phyloP scores from a whole-genome alignment of 1,140 invertebrate species.

The Heliconius eleuchia region DNA sequence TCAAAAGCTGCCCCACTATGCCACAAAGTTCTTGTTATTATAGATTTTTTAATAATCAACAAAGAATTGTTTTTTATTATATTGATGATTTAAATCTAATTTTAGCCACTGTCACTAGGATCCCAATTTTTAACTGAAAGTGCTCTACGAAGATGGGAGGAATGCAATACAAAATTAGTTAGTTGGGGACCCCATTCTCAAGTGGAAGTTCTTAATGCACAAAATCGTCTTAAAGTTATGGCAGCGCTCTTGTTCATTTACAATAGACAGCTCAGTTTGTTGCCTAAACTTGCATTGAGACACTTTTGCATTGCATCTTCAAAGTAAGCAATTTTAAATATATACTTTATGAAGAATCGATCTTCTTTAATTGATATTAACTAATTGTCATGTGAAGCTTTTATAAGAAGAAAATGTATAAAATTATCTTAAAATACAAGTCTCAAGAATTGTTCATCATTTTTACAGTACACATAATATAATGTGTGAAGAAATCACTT shows the following conservation, averaged over 20 bases:
- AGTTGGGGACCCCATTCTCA: conserved; percentile 93
- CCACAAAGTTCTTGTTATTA: no score
- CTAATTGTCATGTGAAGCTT: no score
- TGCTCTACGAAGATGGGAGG: conserved; percentile 90
- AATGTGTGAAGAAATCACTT: no score
- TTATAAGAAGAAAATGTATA: no score
- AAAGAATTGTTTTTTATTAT: background rate
- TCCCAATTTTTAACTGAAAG: conserved; percentile 89
- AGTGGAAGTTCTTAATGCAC: conserved; percentile 91
- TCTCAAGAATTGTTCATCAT: no score
- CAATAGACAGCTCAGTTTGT: conserved; percentile 90
- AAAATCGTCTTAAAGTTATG: conserved; percentile 92
- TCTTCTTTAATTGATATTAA: background rate
- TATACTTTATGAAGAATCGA: background rate
- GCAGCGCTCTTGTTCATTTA: conserved; percentile 93
- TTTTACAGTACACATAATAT: no score
- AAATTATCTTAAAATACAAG: no score
- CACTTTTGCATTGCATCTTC: conserved; percentile 92
- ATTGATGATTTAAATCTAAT: conserved; percentile 21
- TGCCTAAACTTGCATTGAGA: conserved; percentile 89
- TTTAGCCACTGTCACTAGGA: conserved; percentile 86
- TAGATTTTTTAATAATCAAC: no score
- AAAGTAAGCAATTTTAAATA: conserved; percentile 81
- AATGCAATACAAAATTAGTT: conserved; percentile 91
- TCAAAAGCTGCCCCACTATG: no score